phyloP scores from a whole-genome alignment of 1,140 invertebrate genomes.

The Calycopis cecrops region DNA sequence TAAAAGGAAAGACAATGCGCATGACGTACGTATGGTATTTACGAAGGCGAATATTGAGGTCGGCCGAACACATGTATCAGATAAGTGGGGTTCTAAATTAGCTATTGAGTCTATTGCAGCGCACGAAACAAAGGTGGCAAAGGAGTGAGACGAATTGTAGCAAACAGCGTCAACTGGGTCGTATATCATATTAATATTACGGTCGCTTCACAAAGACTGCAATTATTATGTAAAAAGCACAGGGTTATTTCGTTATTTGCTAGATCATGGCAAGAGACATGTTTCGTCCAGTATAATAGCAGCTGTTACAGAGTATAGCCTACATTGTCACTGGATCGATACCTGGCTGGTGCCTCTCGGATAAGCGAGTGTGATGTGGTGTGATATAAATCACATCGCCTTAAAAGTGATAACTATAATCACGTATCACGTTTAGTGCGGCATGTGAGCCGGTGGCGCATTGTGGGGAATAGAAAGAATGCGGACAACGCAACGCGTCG shows the following conservation, averaged over 20 bases:
- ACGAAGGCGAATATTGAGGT: conserved; percentile 59
- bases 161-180: conserved; percentile 39
- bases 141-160: conserved; percentile 35
- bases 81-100: conserved; percentile 60
- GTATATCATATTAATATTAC: conserved; percentile 48
- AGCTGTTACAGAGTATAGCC: too few species aligned
- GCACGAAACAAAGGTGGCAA: conserved; percentile 54
- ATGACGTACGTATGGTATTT: conserved; percentile 43
- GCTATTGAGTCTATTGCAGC: conserved; percentile 45
- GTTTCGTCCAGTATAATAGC: too few species aligned
- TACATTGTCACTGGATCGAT: too few species aligned
- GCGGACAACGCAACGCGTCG: too few species aligned
- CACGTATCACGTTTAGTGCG: too few species aligned
- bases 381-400: too few species aligned
- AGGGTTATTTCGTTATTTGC: conserved; percentile 11
- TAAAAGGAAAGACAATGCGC: conserved; percentile 28
- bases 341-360: too few species aligned
- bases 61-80: conserved; percentile 61
- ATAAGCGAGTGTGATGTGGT: too few species aligned
- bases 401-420: too few species aligned
- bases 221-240: conserved; percentile 36
- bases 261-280: too few species aligned
- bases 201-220: conserved; percentile 30
- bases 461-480: too few species aligned
- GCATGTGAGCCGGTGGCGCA: too few species aligned